phyloP scores from a whole-genome alignment of 2,113 vertebrate species.

The Erythrocercus mccallii region DNA sequence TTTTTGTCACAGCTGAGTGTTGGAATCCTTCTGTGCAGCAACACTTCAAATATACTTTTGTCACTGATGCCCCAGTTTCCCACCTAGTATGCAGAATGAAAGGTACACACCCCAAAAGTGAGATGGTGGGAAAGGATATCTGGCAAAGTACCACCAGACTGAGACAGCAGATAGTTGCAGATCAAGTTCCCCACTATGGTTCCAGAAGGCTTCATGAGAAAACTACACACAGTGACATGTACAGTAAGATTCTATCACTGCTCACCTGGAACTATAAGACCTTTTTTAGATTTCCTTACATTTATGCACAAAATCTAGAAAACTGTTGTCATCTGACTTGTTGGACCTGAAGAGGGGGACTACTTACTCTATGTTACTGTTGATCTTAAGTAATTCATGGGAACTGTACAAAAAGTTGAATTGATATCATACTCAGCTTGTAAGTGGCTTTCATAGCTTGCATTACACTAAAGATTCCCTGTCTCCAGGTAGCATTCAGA shows the following conservation, averaged over 20 bases:
- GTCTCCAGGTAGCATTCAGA: not conserved
- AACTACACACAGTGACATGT: rapidly evolving
- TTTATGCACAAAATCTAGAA: not conserved
- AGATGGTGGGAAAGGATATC: not conserved
- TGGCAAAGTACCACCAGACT: not conserved
- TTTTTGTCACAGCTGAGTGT: not conserved
- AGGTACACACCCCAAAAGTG: not conserved
- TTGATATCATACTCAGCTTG: not conserved
- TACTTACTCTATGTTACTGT: not conserved
- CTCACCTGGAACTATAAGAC: not conserved
- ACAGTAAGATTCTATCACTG: not conserved
- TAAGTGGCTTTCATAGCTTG: not conserved
- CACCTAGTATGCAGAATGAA: not conserved
- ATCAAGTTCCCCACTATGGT: not conserved
- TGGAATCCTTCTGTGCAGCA: not conserved
- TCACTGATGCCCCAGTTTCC: not conserved
- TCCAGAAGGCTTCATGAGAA: not conserved
- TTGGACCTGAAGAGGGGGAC: not conserved
- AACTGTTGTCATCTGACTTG: not conserved
- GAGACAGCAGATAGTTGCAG: not conserved
- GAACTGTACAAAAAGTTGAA: not conserved
- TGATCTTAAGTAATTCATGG: not conserved
- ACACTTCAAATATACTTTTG: rapidly evolving
- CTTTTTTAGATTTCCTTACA: rapidly evolving
- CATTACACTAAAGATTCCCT: not conserved